Evolutionary conservation across 35 echinoderm and acorn worm genomes (phyloP).

Genomic region (Diadema setosum): DNA sequence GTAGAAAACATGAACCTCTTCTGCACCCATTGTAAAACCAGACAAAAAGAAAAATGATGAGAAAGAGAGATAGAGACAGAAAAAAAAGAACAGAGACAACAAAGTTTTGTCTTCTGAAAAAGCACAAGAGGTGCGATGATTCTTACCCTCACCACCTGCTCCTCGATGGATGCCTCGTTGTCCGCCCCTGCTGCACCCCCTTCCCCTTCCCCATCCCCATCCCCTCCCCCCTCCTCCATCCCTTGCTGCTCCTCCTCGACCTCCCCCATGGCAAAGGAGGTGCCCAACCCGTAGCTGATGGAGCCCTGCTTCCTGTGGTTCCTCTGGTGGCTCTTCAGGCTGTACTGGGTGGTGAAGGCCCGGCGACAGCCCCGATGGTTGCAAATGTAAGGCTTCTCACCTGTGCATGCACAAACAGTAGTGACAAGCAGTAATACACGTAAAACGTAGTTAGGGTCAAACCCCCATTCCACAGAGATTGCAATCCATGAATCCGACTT

Average conservation of each 20-base stretch:
- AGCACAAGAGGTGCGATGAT: no score
- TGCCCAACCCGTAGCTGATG: no score
- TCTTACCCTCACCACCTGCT: background rate
- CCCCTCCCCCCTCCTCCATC: background rate
- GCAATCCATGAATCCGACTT: no score
- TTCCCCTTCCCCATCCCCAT: background rate
- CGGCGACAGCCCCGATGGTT: slow-evolving; percentile 66
- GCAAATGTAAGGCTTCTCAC: slow-evolving; percentile 93
- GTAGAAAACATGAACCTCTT: no score
- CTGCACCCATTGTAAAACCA: no score
- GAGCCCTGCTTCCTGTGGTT: slow-evolving; percentile 20
- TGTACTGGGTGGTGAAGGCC: slow-evolving; percentile 96
- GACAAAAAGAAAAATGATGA: no score
- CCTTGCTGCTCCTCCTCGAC: background rate
- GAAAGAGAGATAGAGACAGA: no score
- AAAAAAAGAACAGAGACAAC: no score
- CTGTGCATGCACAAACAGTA: slow-evolving; percentile 9
- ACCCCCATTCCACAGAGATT: no score
- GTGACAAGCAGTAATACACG: no score
- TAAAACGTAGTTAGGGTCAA: no score
- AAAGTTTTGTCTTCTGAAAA: no score
- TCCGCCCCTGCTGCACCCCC: background rate
- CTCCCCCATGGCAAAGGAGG: background rate
- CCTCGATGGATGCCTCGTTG: background rate
- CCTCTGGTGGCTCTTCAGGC: slow-evolving; percentile 86